Evolutionary conservation across 2,113 vertebrate genomes (phyloP).

Genomic region (Pelusios castaneus): DNA sequence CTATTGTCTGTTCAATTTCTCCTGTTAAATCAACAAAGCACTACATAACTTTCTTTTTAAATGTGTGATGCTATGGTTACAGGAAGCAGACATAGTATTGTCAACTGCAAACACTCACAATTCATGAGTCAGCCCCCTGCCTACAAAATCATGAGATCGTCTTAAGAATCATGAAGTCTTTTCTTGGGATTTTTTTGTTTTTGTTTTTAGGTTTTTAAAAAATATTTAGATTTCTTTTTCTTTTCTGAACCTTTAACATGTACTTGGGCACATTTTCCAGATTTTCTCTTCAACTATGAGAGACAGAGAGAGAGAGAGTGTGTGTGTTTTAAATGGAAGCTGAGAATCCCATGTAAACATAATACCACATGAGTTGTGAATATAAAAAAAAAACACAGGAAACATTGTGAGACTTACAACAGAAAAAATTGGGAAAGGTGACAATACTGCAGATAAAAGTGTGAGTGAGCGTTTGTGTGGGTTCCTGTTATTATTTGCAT

Average conservation of each 20-base stretch:
- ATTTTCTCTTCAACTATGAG: background rate
- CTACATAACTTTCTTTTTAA: background rate
- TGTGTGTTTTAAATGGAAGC: background rate
- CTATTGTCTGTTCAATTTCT: background rate
- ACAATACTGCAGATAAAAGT: background rate
- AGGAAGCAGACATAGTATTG: background rate
- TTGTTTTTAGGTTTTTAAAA: no score
- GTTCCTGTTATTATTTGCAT: background rate
- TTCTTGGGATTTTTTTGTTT: no score
- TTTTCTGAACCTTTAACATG: background rate
- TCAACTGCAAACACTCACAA: background rate
- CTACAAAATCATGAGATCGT: background rate
- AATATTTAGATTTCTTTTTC: background rate
- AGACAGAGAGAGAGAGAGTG: background rate
- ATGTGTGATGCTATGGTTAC: background rate
- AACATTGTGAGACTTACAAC: background rate
- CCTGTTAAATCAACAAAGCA: constrained; percentile 10
- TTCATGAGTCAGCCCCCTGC: background rate
- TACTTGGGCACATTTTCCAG: background rate
- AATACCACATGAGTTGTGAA: background rate
- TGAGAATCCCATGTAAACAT: background rate
- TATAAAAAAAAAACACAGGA: background rate
- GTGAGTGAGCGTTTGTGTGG: background rate
- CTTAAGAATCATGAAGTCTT: background rate
- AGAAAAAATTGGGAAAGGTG: background rate